phyloP scores from a whole-genome alignment of 30 jellyfish, hydroid and myxozoan genomes.

The Turritopsis rubra region DNA sequence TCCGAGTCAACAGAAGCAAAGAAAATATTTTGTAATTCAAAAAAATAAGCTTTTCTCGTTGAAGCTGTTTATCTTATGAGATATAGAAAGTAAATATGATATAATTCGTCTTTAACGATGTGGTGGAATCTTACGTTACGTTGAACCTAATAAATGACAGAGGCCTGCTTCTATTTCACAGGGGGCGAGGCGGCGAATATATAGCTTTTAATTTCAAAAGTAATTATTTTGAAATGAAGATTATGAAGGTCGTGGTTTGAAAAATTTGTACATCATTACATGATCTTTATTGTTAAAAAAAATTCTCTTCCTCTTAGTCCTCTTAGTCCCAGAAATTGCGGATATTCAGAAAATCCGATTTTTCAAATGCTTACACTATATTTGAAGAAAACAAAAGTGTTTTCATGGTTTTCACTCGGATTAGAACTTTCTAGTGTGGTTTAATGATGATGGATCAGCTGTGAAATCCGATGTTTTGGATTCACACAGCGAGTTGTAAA shows the following conservation, averaged over 20 bases:
- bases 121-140: not conserved
- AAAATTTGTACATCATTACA: too few relatives aligned
- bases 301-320: too few relatives aligned
- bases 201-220: too few relatives aligned
- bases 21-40: not conserved
- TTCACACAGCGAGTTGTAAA: not conserved
- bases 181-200: too few relatives aligned
- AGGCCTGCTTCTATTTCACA: not conserved
- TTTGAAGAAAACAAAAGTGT: too few relatives aligned
- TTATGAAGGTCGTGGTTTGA: too few relatives aligned
- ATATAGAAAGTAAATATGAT: not conserved
- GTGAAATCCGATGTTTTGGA: not conserved
- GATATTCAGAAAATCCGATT: too few relatives aligned
- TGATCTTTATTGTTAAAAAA: too few relatives aligned
- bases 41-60: not conserved
- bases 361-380: too few relatives aligned
- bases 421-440: not conserved
- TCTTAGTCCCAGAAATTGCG: too few relatives aligned
- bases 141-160: not conserved
- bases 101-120: not conserved
- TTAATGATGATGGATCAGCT: not conserved
- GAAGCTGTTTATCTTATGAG: not conserved
- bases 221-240: too few relatives aligned
- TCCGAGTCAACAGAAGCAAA: not conserved
- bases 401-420: too few relatives aligned